Percentiles rank a stretch among this genome's conserved stretches.
Evolutionary conservation across 2,888 invertebrate species (phyloP).

Genomic region (Lycophotia porphyrea): DNA sequence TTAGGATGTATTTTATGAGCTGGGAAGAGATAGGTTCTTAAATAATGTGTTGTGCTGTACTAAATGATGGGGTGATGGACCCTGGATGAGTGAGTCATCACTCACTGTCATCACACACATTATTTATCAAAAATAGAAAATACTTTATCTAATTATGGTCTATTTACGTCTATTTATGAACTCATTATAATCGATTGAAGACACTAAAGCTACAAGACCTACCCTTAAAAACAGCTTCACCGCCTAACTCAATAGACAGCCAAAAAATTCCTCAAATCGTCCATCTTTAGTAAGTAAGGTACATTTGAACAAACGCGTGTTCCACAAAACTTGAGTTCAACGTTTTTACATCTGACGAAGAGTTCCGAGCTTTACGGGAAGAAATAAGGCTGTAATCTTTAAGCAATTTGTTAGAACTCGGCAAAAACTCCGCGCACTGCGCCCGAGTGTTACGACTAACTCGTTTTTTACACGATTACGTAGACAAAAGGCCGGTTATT

Average conservation of each 20-base stretch:
- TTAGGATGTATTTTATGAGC: slow-evolving; percentile 19
- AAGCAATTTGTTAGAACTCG: slow-evolving; percentile 72
- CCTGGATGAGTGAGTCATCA: no score
- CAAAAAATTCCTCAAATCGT: slow-evolving; percentile 21
- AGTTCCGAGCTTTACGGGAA: slow-evolving; percentile 49
- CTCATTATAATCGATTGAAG: not conserved
- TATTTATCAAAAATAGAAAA: no score
- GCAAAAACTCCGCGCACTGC: slow-evolving; percentile 66
- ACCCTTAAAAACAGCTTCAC: not conserved
- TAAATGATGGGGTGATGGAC: not conserved
- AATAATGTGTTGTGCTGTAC: not conserved
- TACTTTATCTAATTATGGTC: no score
- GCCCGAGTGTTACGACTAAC: slow-evolving; percentile 51
- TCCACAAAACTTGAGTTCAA: slow-evolving; percentile 37
- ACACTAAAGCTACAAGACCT: not conserved
- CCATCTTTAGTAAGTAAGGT: slow-evolving; percentile 32
- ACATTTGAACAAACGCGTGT: slow-evolving; percentile 51
- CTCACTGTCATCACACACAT: no score
- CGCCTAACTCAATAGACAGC: not conserved
- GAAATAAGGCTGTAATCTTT: slow-evolving; percentile 71
- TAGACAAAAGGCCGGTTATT: slow-evolving; percentile 65
- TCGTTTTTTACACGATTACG: slow-evolving; percentile 63
- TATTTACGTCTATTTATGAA: no score
- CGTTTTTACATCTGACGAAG: slow-evolving; percentile 64
- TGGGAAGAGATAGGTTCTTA: not conserved